Evolutionary conservation across 2,797 vertebrate genomes (phyloP), one percentile per base, ranked within the genome.

Genomic region (Uromys caudimaculatus): DNA sequence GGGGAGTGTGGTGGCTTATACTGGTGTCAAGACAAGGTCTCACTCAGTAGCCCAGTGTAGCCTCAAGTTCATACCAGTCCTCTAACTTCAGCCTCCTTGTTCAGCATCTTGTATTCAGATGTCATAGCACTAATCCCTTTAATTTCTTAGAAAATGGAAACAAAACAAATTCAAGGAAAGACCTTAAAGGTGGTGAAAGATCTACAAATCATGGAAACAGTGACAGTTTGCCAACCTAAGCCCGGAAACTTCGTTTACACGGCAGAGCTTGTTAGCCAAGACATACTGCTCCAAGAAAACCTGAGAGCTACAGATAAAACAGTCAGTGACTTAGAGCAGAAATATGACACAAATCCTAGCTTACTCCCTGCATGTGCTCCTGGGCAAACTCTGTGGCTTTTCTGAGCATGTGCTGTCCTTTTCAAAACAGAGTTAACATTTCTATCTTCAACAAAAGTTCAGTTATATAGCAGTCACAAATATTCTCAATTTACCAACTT

Each of bases 381-480:
- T 73, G 23, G 17, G 75, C 13, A 92, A 86, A 23, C 77, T 69
- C 32, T 23, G 3, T 47, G 52, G 86, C 8, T 21, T 86, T 52
- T 79, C 77, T 41, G 58, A 89, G 17, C 10, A 32, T 83, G 5
- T 62, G 21, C 47, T 11, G 54, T 85, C 54, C 69, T 92, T 91
- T 94, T 62, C 35, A 96, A 95, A 92, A 58, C 21, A 95, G 41
- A 8, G 19, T 85, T 85, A 50, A 60, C 75, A 88, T 56, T 73
- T 60, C 50, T 32, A n/a, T 50, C 4, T 92, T 62, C n/a, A 79
- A 27, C 41, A 73, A 76, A n/a, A 95, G 50, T 19, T 88, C 56
- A 92, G 54, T 89, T 76, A 92, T 50, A 58, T 87, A 58, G 77
- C 35, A 92, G 56, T 38, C 91, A 82, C 35, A 54, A 77, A 58